phyloP scores from a whole-genome alignment of 2,888 invertebrate species.

The Pemphredon lugubris region DNA sequence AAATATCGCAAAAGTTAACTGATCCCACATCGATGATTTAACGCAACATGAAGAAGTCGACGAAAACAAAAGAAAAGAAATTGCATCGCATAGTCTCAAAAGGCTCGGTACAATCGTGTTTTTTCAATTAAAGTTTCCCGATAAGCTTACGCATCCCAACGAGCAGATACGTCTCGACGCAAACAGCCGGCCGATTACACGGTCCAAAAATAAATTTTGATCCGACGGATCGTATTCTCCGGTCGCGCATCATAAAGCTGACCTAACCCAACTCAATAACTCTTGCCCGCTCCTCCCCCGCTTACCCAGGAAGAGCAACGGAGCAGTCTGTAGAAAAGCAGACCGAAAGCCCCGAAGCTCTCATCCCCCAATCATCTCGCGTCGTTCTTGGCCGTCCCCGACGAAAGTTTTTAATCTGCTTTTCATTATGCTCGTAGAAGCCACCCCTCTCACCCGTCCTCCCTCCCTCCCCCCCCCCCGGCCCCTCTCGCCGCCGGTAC shows the following conservation, averaged over 20 bases:
- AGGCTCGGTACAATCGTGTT: too few species aligned
- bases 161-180: too few species aligned
- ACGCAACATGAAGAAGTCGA: too few species aligned
- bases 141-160: too few species aligned
- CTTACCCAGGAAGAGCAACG: slow-evolving; percentile 30
- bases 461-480: not conserved
- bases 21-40: too few species aligned
- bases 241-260: slow-evolving; percentile 54
- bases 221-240: slow-evolving; percentile 5
- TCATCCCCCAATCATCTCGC: slow-evolving; percentile 56
- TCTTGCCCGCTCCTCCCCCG: slow-evolving; percentile 35
- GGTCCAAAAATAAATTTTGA: slow-evolving; percentile 16
- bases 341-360: slow-evolving; percentile 47
- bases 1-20: too few species aligned
- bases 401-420: slow-evolving; percentile 71
- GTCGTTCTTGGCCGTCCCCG: slow-evolving; percentile 45
- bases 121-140: too few species aligned
- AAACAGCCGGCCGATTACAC: slow-evolving; percentile 5
- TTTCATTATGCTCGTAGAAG: slow-evolving; percentile 70
- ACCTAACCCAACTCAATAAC: slow-evolving; percentile 59
- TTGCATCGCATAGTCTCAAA: too few species aligned
- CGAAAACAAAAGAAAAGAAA: too few species aligned
- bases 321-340: slow-evolving; percentile 41
- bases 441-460: slow-evolving; percentile 13
- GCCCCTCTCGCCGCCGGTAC: slow-evolving; percentile 9